These are phyloP conservation scores for Corythaixoides concolor DNA, from an alignment of 2,113 vertebrate species.

Conservation along the genomic window DNA sequence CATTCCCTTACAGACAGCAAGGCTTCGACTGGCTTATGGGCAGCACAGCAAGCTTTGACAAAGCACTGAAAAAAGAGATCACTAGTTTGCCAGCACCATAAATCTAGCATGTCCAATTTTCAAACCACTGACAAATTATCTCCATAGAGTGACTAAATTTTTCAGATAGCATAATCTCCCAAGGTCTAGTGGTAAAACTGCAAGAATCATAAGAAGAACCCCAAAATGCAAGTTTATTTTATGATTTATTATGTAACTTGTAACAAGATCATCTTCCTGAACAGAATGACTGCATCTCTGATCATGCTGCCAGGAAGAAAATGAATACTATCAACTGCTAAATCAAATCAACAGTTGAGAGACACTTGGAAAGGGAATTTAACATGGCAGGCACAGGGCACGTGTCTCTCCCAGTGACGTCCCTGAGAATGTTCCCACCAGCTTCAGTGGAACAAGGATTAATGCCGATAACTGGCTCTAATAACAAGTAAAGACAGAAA, in stretches of 20 bases:
- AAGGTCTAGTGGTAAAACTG: slow-evolving; percentile 6
- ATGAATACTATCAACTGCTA: neutral
- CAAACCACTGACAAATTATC: slow-evolving; percentile 66
- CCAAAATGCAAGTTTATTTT: neutral
- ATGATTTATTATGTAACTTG: slow-evolving; percentile 5
- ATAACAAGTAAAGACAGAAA: neutral
- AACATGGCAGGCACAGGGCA: neutral
- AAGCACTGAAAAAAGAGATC: slow-evolving; percentile 41
- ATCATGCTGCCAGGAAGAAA: neutral
- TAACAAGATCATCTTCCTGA: neutral
- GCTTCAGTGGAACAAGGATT: neutral
- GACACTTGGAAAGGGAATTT: neutral
- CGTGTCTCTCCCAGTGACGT: neutral
- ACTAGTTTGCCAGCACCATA: slow-evolving; percentile 45
- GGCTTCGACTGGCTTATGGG: neutral
- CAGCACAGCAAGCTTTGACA: slow-evolving; percentile 50
- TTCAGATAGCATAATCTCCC: slow-evolving; percentile 46
- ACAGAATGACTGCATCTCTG: neutral
- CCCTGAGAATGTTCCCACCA: neutral
- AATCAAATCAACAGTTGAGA: neutral
- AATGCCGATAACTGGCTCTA: neutral
- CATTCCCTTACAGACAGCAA: neutral
- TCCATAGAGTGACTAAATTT: slow-evolving; percentile 52
- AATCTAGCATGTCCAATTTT: slow-evolving; percentile 55
- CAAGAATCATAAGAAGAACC: neutral